These are phyloP conservation scores for Pocillopora damicornis DNA, from an alignment of 64 coral and sea anemone genomes.

Conservation along the genomic window DNA sequence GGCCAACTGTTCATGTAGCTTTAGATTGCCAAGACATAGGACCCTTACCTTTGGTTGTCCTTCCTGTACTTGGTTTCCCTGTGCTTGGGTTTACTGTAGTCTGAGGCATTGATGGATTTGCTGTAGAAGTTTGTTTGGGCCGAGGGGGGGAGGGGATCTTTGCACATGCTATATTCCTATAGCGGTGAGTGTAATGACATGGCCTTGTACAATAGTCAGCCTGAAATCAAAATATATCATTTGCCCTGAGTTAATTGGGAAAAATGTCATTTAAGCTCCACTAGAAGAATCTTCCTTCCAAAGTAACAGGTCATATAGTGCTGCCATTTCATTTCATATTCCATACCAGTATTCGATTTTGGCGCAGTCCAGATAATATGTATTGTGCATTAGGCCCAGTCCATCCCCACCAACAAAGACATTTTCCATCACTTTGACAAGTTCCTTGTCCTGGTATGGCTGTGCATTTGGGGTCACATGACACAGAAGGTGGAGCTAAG, in stretches of 20 bases:
- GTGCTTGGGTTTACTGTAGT: no score
- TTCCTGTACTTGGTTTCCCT: no score
- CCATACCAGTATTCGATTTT: conserved; percentile 32
- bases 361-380: background rate
- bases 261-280: no score
- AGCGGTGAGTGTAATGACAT: background rate
- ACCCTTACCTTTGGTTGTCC: no score
- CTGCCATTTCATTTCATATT: background rate
- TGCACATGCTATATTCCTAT: background rate
- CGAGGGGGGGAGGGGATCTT: background rate
- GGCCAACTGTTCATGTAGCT: no score
- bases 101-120: no score
- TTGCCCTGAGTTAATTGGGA: no score
- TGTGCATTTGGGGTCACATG: conserved; percentile 33
- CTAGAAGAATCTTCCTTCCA: no score
- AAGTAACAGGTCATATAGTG: background rate
- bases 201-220: background rate
- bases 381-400: conserved; percentile 34
- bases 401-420: conserved; percentile 58
- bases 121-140: no score
- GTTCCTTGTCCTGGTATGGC: background rate
- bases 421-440: conserved; percentile 29
- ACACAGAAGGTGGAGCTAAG: background rate
- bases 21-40: no score
- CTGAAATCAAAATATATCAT: background rate